phyloP scores from a whole-genome alignment of 2,113 vertebrate genomes.

The Elgaria multicarinata region DNA sequence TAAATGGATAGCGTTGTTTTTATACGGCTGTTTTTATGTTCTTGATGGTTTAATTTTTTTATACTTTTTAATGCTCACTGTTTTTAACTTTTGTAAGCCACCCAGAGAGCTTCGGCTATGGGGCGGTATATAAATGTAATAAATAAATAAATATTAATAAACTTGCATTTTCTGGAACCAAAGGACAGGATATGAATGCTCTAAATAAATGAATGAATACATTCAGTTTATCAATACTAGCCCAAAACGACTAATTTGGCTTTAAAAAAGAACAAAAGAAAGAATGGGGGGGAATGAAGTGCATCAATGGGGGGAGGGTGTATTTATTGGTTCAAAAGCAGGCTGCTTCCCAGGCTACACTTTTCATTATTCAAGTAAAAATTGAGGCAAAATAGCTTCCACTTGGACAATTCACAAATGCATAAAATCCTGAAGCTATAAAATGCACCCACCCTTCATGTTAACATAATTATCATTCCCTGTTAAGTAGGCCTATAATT shows the following conservation, averaged over 20 bases:
- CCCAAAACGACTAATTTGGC: slow-evolving; percentile 13
- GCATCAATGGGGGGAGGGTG: background rate
- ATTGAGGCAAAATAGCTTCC: slow-evolving; percentile 18
- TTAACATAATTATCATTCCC: slow-evolving; percentile 46
- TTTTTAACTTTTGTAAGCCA: too few species aligned
- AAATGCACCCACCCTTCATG: slow-evolving; percentile 18
- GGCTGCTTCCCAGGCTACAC: background rate
- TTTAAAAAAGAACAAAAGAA: too few species aligned
- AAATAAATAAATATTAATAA: too few species aligned
- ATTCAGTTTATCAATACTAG: background rate
- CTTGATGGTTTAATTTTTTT: too few species aligned
- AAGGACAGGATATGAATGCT: background rate
- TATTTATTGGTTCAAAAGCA: slow-evolving; percentile 20
- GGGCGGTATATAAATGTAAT: too few species aligned
- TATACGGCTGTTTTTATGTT: too few species aligned
- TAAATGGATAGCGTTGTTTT: too few species aligned
- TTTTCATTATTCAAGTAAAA: slow-evolving; percentile 37
- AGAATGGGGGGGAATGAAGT: too few species aligned
- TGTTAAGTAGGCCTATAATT: slow-evolving; percentile 32
- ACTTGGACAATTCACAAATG: slow-evolving; percentile 1
- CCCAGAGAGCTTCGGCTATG: too few species aligned
- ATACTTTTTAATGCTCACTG: too few species aligned
- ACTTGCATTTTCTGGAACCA: background rate
- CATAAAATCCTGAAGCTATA: slow-evolving; percentile 8
- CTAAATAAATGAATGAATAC: background rate